phyloP scores from a whole-genome alignment of 2,888 invertebrate genomes.

The Cremastinae sp. region DNA sequence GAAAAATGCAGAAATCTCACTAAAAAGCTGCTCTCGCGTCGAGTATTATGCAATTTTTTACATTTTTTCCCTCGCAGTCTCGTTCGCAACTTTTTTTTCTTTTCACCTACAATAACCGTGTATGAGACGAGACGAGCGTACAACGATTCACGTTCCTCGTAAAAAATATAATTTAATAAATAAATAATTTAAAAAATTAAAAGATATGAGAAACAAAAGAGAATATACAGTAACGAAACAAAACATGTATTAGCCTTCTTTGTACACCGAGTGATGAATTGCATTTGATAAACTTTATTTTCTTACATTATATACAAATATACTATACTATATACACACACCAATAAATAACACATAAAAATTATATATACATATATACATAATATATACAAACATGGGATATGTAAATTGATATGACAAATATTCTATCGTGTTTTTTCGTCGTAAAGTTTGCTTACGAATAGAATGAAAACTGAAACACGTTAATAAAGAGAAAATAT shows the following conservation, averaged over 20 bases:
- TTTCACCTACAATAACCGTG: background rate
- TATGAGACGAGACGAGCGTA: slow-evolving; percentile 6
- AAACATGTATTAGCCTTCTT: slow-evolving; percentile 50
- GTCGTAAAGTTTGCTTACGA: slow-evolving; percentile 45
- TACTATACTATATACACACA: slow-evolving; percentile 31
- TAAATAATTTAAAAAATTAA: background rate
- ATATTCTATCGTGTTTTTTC: slow-evolving; percentile 39
- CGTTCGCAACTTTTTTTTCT: slow-evolving; percentile 4
- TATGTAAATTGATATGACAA: slow-evolving; percentile 42
- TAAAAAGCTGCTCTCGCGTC: background rate
- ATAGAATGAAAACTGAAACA: slow-evolving; percentile 15
- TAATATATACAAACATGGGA: slow-evolving; percentile 34
- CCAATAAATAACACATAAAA: no score
- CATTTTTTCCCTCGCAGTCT: background rate
- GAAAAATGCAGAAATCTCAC: background rate
- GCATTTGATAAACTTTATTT: slow-evolving; percentile 61
- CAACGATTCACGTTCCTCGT: slow-evolving; percentile 43
- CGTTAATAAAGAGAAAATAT: no score
- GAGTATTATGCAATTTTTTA: no score
- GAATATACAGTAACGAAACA: background rate
- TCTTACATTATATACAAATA: slow-evolving; percentile 37
- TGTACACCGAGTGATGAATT: slow-evolving; percentile 58
- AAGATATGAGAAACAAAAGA: background rate
- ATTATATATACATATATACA: slow-evolving; percentile 37
- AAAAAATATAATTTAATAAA: no score